Evolutionary conservation across 2,888 invertebrate species (phyloP).

Genomic region (Gymnosoma rotundatum): DNA sequence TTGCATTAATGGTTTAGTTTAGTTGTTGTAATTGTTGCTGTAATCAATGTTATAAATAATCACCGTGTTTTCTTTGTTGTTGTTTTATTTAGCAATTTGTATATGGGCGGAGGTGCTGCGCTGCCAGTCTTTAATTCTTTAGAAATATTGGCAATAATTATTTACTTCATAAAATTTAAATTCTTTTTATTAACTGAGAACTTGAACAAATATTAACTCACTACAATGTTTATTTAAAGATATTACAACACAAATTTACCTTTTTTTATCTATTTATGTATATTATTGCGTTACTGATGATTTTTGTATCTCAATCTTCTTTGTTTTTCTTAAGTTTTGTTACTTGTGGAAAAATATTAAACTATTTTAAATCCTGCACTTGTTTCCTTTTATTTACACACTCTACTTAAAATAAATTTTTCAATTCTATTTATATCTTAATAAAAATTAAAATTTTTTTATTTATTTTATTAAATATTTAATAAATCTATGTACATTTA

Average conservation of each 20-base stretch:
- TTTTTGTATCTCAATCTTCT: slow-evolving; percentile 48
- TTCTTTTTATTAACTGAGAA: background rate
- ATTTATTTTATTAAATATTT: slow-evolving; percentile 64
- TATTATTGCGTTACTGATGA: slow-evolving; percentile 42
- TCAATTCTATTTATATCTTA: slow-evolving; percentile 16
- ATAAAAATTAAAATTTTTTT: slow-evolving; percentile 14
- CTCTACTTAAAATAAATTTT: slow-evolving; percentile 4
- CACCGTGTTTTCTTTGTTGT: slow-evolving; percentile 16
- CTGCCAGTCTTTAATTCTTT: slow-evolving; percentile 26
- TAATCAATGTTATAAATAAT: slow-evolving; percentile 50
- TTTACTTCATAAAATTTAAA: background rate
- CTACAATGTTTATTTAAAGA: background rate
- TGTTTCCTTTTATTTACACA: slow-evolving; percentile 6
- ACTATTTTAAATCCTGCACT: slow-evolving; percentile 24
- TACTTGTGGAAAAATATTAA: slow-evolving; percentile 27
- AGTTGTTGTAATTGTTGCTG: slow-evolving; percentile 29
- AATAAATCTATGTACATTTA: slow-evolving; percentile 60
- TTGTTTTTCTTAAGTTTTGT: slow-evolving; percentile 52
- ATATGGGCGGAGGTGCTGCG: slow-evolving; percentile 65
- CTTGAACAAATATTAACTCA: background rate
- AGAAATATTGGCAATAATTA: slow-evolving; percentile 32
- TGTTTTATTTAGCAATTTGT: slow-evolving; percentile 34
- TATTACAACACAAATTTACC: slow-evolving; percentile 49
- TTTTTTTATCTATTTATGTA: slow-evolving; percentile 73
- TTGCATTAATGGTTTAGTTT: slow-evolving; percentile 59